Evolutionary conservation across 2,113 vertebrate species (phyloP), one percentile per base, ranked within the genome.

Genomic region (Formicarius rufipectus): DNA sequence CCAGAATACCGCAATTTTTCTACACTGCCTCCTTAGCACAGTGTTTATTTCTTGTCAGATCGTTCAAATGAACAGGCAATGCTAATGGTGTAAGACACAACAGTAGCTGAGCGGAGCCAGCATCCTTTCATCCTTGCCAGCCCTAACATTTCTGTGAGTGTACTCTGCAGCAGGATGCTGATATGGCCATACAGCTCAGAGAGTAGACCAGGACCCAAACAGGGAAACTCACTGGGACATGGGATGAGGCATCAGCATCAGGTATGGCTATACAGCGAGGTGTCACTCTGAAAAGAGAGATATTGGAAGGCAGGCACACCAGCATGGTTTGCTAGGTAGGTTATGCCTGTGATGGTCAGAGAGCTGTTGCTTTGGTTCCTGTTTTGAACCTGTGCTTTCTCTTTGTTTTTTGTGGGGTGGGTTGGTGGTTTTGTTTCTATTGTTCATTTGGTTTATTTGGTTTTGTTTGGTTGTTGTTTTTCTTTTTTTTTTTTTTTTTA

Each of bases 201-300:
- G 47, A 68, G 30, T 2, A 60, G 27, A 56, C 37, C 62, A 85
- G 44, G 77, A 75, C 22, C 14, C 40, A 79, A 53, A 62, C 5
- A 39, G 25, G n/a, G 40, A 68, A 79, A 45, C n/a, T 55, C 79
- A 55, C 4, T 10, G 15, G 44, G 20, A 55, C 27, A 17, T 18
- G 13, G 72, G 15, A 5, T 74, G n/a, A 25, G 31, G 31, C 37
- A 42, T 53, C 63, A 63, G 30, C 56, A 84, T 30, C 47, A 63
- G 68, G 35, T 78, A 59, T 1, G 3, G 66, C 30, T 82, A 60
- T n/a, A 30, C 1, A 0, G 2, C 12, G 28, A 27, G 20, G 4
- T 17, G 40, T 42, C 59, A 74, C 25, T 31, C 58, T 82, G 66
- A 53, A 58, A 52, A 73, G 27, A 42, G 17, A 5, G 5, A 37